Conservation (phyloP, 2,888 invertebrate species). For the Pseudolycoriella hygida region DNA sequence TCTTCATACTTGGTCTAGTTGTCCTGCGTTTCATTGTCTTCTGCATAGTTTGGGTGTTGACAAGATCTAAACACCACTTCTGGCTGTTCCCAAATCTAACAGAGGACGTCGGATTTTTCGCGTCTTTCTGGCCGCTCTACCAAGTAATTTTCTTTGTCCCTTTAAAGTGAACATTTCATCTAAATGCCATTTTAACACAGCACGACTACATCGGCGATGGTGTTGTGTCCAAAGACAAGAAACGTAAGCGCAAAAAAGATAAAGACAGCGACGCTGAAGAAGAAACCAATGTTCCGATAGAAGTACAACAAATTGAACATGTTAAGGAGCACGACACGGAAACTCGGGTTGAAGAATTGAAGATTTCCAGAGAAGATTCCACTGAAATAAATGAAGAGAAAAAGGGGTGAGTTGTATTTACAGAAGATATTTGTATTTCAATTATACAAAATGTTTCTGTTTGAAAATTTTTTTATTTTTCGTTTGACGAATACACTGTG, state of each 20-base stretch:
- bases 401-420: not conserved
- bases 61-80: conserved; percentile 79
- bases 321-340: conserved; percentile 26
- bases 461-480: not conserved
- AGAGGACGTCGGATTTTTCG: conserved; percentile 97
- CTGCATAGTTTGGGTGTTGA: conserved; percentile 73
- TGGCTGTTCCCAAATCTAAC: conserved; percentile 99
- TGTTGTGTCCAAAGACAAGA: conserved; percentile 33
- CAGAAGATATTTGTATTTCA: not conserved
- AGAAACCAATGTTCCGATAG: conserved; percentile 29
- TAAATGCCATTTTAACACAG: conserved; percentile 28
- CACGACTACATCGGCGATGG: conserved; percentile 58
- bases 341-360: conserved; percentile 2
- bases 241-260: conserved; percentile 54
- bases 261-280: conserved; percentile 68
- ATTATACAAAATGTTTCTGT: not conserved
- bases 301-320: conserved; percentile 24
- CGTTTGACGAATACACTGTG: too few species aligned
- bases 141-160: conserved; percentile 35
- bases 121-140: conserved; percentile 95
- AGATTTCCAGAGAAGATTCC: not conserved
- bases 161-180: not conserved
- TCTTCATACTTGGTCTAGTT: conserved; percentile 79
- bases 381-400: conserved; percentile 1
- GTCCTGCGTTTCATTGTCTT: conserved; percentile 82